Conservation (phyloP, 2,888 invertebrate genomes). For the Mythimna impura region DNA sequence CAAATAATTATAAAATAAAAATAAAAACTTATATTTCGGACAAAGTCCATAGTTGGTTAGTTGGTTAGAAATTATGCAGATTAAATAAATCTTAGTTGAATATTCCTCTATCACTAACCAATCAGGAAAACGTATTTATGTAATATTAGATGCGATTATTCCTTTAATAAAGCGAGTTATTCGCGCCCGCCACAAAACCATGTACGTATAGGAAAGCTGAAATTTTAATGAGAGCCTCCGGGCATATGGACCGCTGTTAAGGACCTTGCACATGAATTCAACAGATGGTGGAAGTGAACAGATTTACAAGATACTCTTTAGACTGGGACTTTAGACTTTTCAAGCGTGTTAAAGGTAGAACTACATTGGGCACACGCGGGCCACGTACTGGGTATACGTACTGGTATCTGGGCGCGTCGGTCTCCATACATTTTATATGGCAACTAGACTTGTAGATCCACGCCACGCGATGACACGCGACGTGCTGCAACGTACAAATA, state of each 20-base stretch:
- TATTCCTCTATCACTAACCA: background rate
- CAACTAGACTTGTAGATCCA: too few relatives aligned
- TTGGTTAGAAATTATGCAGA: too few relatives aligned
- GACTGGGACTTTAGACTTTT: background rate
- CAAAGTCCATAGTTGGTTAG: too few relatives aligned
- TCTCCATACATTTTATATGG: too few relatives aligned
- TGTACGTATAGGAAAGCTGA: conserved; percentile 73
- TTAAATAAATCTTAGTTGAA: background rate
- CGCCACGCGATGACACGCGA: too few relatives aligned
- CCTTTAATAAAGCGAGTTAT: conserved; percentile 63
- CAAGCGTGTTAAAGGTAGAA: too few relatives aligned
- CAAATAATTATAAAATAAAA: too few relatives aligned
- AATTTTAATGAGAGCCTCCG: conserved; percentile 78
- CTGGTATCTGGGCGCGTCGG: too few relatives aligned
- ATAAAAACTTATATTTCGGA: too few relatives aligned
- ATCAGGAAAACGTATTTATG: conserved; percentile 31
- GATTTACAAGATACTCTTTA: background rate
- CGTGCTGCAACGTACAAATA: too few relatives aligned
- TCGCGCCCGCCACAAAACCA: conserved; percentile 69
- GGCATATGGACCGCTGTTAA: conserved; percentile 59
- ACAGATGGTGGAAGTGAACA: background rate
- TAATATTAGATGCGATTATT: conserved; percentile 60
- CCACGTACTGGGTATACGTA: too few relatives aligned
- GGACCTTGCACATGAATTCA: conserved; percentile 53
- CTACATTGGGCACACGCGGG: too few relatives aligned